Evolutionary conservation across 2,113 vertebrate species (phyloP).

Genomic region (Clarias gariepinus): DNA sequence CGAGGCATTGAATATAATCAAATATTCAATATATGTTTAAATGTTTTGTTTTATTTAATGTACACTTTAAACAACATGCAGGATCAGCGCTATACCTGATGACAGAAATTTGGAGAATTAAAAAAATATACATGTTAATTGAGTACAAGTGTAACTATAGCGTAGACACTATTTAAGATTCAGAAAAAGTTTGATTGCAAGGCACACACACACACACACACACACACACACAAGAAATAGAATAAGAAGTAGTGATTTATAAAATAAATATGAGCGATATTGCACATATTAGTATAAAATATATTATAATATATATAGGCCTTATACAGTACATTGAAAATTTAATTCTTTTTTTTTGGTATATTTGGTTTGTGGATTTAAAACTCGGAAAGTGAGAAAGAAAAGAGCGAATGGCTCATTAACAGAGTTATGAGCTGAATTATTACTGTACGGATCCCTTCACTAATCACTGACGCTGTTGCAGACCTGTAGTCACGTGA

Average conservation of each 20-base stretch:
- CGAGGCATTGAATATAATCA: too few species aligned
- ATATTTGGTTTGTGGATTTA: too few species aligned
- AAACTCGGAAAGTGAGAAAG: not conserved
- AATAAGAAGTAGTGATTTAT: too few species aligned
- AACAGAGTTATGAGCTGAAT: not conserved
- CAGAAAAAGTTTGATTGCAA: too few species aligned
- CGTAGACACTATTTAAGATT: too few species aligned
- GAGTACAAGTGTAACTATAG: not conserved
- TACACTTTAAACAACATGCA: not conserved
- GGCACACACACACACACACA: too few species aligned
- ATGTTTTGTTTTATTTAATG: not conserved
- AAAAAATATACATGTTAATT: not conserved
- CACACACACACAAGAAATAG: too few species aligned
- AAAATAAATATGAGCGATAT: too few species aligned
- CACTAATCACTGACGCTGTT: not conserved
- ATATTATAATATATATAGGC: too few species aligned
- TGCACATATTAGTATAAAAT: too few species aligned
- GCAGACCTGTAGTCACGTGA: not conserved
- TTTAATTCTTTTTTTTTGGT: too few species aligned
- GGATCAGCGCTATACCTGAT: not conserved
- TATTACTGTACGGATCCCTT: not conserved
- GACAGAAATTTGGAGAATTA: not conserved
- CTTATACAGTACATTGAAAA: too few species aligned
- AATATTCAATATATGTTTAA: not conserved
- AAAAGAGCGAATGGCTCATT: not conserved